Evolutionary conservation across 2,888 invertebrate species (phyloP).

Genomic region (Folsomia manolachei): DNA sequence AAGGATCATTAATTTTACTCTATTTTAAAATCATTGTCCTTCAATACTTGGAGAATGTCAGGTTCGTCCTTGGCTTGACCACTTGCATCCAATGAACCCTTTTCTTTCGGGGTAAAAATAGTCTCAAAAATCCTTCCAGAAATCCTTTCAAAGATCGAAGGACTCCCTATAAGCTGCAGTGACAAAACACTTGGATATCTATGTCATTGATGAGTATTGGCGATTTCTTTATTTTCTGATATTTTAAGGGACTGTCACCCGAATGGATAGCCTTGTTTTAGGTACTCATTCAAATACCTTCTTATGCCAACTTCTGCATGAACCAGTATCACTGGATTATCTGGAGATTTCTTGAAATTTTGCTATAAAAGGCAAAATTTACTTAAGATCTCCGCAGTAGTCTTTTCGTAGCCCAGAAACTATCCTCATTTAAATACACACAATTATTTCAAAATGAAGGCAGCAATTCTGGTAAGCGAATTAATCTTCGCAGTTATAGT

Average conservation of each 20-base stretch:
- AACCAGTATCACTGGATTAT: too few species aligned
- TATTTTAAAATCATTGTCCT: neutral
- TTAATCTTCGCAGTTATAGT: neutral
- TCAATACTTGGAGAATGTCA: neutral
- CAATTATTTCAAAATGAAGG: constrained; percentile 13
- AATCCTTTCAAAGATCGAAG: too few species aligned
- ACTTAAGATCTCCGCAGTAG: neutral
- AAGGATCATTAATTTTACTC: neutral
- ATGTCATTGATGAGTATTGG: too few species aligned
- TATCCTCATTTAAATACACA: neutral
- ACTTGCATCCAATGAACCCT: neutral
- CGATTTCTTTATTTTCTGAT: too few species aligned
- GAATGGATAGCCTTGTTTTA: too few species aligned
- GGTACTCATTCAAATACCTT: too few species aligned
- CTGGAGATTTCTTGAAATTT: too few species aligned
- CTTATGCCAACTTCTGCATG: too few species aligned
- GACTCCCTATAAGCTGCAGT: too few species aligned
- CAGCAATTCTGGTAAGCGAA: constrained; percentile 15
- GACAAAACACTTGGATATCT: too few species aligned
- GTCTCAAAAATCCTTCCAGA: constrained; percentile 15
- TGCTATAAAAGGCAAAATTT: neutral
- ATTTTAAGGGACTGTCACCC: too few species aligned
- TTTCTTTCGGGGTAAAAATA: neutral
- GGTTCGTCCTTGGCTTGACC: neutral
- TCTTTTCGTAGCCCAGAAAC: neutral